Conservation (phyloP, 35 echinoderm and acorn worm species). For the Strongylocentrotus purpuratus region DNA sequence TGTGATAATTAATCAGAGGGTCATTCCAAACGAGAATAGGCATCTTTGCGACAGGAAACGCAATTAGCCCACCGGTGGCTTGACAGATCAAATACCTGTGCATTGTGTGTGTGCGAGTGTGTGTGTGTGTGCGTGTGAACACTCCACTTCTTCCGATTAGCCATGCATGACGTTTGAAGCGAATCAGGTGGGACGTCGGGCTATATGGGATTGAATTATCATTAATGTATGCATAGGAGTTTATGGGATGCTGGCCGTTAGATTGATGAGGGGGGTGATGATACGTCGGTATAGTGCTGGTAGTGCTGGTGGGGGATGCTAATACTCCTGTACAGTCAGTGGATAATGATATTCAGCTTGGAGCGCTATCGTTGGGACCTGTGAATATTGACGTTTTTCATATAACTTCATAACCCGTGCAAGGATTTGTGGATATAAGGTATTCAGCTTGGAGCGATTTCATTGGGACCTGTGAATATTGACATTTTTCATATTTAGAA, state of each 20-base stretch:
- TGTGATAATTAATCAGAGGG: not conserved
- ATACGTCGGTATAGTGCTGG: not conserved
- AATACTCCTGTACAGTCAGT: no score
- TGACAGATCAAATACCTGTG: not conserved
- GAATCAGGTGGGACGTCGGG: not conserved
- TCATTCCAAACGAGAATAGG: not conserved
- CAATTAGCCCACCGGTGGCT: not conserved
- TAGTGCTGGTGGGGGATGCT: not conserved
- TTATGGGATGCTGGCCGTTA: not conserved
- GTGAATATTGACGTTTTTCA: no score
- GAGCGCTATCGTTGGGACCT: no score
- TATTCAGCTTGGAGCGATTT: no score
- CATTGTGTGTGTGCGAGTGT: not conserved
- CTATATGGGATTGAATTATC: not conserved
- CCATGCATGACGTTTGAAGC: not conserved
- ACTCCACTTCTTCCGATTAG: not conserved
- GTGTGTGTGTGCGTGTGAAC: not conserved
- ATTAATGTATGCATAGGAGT: constrained; percentile 18
- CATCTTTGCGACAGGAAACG: not conserved
- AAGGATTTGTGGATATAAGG: no score
- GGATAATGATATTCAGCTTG: no score
- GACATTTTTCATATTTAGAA: no score
- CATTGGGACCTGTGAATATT: no score
- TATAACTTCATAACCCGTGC: no score
- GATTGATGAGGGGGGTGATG: not conserved